These are phyloP conservation scores for Zoanthus sociatus DNA, from an alignment of 92 coral and sea anemone species.

Conservation along the genomic window DNA sequence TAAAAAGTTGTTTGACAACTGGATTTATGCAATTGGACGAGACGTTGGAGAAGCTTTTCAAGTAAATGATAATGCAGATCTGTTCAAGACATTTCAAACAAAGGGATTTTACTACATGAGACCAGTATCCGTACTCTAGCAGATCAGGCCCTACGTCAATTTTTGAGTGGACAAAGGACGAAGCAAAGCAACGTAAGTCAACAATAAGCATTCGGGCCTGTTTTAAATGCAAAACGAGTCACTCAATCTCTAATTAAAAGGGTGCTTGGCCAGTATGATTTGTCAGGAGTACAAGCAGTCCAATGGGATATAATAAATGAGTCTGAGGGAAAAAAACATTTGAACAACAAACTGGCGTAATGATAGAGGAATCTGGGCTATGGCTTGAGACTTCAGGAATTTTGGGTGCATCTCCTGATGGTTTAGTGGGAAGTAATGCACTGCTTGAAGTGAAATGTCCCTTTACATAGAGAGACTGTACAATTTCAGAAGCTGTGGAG, in stretches of 20 bases:
- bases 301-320: neutral
- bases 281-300: conserved; percentile 19
- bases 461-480: neutral
- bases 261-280: conserved; percentile 21
- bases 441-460: conserved; percentile 13
- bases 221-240: neutral
- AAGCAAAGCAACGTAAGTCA: no score
- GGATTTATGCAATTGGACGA: no score
- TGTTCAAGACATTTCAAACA: no score
- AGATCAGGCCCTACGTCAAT: no score
- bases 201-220: neutral
- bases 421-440: neutral
- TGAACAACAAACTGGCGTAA: neutral
- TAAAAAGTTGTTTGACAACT: no score
- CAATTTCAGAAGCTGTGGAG: neutral
- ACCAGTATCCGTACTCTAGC: no score
- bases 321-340: conserved; percentile 20
- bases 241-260: conserved; percentile 14
- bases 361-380: neutral
- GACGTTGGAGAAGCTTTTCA: no score
- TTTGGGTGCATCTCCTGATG: neutral
- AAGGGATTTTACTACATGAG: no score
- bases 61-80: no score
- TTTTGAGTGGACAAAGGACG: no score
- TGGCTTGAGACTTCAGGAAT: neutral